These are phyloP conservation scores for Lordiphosa collinella DNA, from an alignment of 1,140 invertebrate genomes.

Conservation along the genomic window DNA sequence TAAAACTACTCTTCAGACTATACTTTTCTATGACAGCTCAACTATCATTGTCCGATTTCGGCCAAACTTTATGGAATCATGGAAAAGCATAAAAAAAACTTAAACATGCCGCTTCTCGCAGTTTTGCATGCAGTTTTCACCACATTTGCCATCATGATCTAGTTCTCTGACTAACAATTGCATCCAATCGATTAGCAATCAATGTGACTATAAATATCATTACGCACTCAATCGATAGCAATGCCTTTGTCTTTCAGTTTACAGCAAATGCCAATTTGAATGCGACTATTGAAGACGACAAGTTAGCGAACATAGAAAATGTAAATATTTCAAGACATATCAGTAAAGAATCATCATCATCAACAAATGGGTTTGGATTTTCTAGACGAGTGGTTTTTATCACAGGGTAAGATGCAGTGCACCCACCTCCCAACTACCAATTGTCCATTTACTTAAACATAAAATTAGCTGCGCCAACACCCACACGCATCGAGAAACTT, in stretches of 20 bases:
- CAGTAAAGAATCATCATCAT: conserved; percentile 30
- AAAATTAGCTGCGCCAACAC: conserved; percentile 28
- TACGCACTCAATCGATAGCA: conserved; percentile 48
- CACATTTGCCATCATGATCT: background rate
- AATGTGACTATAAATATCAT: conserved; percentile 36
- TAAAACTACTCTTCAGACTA: too few species aligned
- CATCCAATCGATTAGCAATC: conserved; percentile 53
- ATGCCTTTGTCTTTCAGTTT: conserved; percentile 20
- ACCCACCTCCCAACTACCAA: conserved; percentile 1
- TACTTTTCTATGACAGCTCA: too few species aligned
- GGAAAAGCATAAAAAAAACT: too few species aligned
- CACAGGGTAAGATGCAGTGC: conserved; percentile 67
- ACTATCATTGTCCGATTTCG: too few species aligned
- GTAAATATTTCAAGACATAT: conserved; percentile 60
- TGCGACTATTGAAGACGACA: conserved; percentile 15
- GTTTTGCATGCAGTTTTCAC: too few species aligned
- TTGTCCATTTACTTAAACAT: too few species aligned
- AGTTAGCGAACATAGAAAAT: conserved; percentile 48
- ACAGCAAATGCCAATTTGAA: conserved; percentile 51
- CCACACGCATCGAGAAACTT: conserved; percentile 36
- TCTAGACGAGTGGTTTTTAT: conserved; percentile 79
- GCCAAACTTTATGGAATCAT: too few species aligned
- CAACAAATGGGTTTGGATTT: conserved; percentile 73
- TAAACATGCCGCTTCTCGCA: too few species aligned
- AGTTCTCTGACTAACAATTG: conserved; percentile 8